phyloP scores from a whole-genome alignment of 2,888 invertebrate genomes.

The Agriotes lineatus region DNA sequence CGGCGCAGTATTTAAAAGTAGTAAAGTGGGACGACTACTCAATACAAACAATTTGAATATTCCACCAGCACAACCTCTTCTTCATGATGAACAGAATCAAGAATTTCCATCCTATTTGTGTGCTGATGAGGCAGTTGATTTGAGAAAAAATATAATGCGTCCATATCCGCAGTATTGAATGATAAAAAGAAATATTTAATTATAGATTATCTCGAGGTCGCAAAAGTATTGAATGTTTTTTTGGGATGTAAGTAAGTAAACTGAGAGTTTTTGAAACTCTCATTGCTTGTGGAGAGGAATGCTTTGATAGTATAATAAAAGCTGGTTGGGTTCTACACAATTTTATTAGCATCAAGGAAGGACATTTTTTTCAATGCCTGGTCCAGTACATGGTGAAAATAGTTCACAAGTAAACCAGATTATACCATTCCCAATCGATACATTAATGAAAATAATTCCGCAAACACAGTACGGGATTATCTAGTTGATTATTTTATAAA shows the following conservation, averaged over 20 bases:
- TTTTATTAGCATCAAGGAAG: slow-evolving; percentile 17
- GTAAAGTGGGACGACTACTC: slow-evolving; percentile 11
- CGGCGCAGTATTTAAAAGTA: slow-evolving; percentile 44
- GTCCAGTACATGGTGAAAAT: neutral
- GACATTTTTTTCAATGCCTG: neutral
- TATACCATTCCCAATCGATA: neutral
- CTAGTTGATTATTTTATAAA: slow-evolving; percentile 58
- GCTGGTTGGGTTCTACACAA: slow-evolving; percentile 47
- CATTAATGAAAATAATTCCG: slow-evolving; percentile 52
- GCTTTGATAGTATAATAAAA: slow-evolving; percentile 44
- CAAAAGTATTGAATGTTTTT: slow-evolving; percentile 41
- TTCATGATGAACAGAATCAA: neutral
- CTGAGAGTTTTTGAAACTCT: slow-evolving; percentile 43
- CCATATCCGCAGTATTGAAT: neutral
- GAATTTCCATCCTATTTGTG: slow-evolving; percentile 11
- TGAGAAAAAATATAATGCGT: slow-evolving; percentile 4
- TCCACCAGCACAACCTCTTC: neutral
- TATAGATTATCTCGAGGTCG: slow-evolving; percentile 46
- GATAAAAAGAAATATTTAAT: neutral
- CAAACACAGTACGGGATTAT: slow-evolving; percentile 74
- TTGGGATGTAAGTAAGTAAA: slow-evolving; percentile 49
- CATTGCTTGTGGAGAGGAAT: slow-evolving; percentile 40
- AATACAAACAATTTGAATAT: neutral
- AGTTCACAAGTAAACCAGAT: neutral
- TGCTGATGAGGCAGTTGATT: slow-evolving; percentile 20